A percentile compares a stretch with the other conserved stretches of the same genome.
Conservation (phyloP, 2,113 vertebrate species). For the Perca fluviatilis region DNA sequence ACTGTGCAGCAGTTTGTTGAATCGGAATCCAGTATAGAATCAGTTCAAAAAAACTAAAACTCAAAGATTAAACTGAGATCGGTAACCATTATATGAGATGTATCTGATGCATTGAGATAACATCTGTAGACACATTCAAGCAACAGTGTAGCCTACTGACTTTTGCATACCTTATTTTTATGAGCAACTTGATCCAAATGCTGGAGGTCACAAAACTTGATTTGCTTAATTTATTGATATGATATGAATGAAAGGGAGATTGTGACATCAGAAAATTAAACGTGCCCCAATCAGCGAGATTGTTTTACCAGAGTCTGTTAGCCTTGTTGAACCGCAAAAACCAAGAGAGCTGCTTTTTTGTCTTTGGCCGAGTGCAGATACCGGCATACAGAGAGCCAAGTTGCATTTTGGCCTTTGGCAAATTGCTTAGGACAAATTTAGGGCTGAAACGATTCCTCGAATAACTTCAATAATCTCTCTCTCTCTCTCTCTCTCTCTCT, state of each 20-base stretch:
- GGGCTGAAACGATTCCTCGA: too few species aligned
- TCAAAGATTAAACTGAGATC: neutral
- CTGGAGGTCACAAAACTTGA: neutral
- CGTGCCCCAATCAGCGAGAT: neutral
- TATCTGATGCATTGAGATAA: neutral
- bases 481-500: too few species aligned
- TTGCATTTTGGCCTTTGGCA: neutral
- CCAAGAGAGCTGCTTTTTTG: too few species aligned
- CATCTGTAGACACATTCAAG: neutral
- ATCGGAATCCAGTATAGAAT: too few species aligned
- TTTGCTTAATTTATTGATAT: neutral
- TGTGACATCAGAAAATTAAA: neutral
- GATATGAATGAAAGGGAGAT: neutral
- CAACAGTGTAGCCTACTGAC: neutral
- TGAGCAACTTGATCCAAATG: neutral
- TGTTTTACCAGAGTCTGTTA: slow-evolving; percentile 10
- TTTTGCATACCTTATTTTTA: neutral
- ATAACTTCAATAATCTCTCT: too few species aligned
- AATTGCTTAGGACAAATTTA: neutral
- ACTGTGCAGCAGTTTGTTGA: neutral
- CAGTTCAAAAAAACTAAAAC: neutral
- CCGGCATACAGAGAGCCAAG: neutral
- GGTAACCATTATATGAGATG: too few species aligned
- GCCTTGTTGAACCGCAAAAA: neutral
- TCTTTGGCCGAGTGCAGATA: neutral